A percentile compares a stretch with the other conserved stretches of the same genome.
Conservation (phyloP, 2,888 invertebrate species). For the Stegophylla sp. region DNA sequence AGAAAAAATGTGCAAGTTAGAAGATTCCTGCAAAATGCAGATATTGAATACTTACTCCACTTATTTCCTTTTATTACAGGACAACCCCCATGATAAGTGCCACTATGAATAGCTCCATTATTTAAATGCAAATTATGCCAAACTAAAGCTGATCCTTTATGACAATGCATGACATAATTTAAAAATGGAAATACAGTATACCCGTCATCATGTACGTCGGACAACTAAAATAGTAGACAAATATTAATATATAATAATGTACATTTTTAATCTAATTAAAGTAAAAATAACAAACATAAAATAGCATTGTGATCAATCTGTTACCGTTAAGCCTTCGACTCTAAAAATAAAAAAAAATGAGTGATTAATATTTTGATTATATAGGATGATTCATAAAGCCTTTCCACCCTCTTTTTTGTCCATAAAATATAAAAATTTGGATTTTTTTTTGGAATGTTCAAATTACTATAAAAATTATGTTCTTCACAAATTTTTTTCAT, state of each 20-base stretch:
- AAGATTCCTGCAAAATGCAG: background rate
- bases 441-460: too few species aligned
- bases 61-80: slow-evolving; percentile 29
- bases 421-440: too few species aligned
- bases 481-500: too few species aligned
- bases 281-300: background rate
- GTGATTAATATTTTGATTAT: too few species aligned
- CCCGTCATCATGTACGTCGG: background rate
- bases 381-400: too few species aligned
- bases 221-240: too few species aligned
- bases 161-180: background rate
- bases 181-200: slow-evolving; percentile 18
- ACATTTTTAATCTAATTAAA: background rate
- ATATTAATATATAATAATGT: background rate
- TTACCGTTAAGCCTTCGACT: background rate
- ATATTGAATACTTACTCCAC: slow-evolving; percentile 34
- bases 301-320: background rate
- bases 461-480: too few species aligned
- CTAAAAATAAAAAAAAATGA: too few species aligned
- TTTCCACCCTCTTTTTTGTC: too few species aligned
- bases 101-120: slow-evolving; percentile 1
- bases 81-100: slow-evolving; percentile 27
- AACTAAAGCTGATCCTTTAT: slow-evolving; percentile 24
- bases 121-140: slow-evolving; percentile 20
- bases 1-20: too few species aligned